A percentile compares a stretch with the other conserved stretches of the same genome.
Conservation (phyloP, 2,797 vertebrate species). For the Odontamblyopus rebecca region DNA sequence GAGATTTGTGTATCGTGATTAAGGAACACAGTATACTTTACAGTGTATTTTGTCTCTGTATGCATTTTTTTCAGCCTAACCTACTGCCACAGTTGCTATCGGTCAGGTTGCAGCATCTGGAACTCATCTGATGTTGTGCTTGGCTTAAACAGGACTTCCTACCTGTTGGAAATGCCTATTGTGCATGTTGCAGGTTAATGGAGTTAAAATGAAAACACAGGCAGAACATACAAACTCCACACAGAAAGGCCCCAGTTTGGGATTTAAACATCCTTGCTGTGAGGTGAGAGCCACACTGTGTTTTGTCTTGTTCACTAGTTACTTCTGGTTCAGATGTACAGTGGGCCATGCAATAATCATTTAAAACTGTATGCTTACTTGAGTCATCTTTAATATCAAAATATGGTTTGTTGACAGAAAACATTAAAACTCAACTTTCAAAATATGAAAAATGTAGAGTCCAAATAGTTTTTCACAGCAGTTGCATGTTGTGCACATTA, state of each 20-base stretch:
- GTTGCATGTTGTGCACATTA: constrained; percentile 42
- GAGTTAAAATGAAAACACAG: too few species aligned
- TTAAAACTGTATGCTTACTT: background rate
- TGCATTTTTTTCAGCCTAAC: too few species aligned
- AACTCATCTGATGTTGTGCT: too few species aligned
- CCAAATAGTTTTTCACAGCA: background rate
- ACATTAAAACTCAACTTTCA: background rate
- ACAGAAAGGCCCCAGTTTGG: background rate
- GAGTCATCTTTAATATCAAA: background rate
- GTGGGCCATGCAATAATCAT: background rate
- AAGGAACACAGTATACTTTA: too few species aligned
- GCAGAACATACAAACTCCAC: background rate
- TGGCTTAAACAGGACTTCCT: too few species aligned
- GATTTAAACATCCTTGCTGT: background rate
- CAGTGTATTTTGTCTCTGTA: too few species aligned
- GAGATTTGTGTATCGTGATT: too few species aligned
- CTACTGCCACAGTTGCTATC: too few species aligned
- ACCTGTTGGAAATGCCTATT: too few species aligned
- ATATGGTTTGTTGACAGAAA: background rate
- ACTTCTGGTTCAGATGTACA: background rate
- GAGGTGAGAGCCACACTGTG: background rate
- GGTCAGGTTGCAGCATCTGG: too few species aligned
- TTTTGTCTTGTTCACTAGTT: background rate
- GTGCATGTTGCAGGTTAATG: too few species aligned
- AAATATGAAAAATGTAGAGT: background rate